A percentile compares a stretch with the other conserved stretches of the same genome.
Conservation (phyloP, 2,113 vertebrate genomes). For the Scartelaos histophorus region DNA sequence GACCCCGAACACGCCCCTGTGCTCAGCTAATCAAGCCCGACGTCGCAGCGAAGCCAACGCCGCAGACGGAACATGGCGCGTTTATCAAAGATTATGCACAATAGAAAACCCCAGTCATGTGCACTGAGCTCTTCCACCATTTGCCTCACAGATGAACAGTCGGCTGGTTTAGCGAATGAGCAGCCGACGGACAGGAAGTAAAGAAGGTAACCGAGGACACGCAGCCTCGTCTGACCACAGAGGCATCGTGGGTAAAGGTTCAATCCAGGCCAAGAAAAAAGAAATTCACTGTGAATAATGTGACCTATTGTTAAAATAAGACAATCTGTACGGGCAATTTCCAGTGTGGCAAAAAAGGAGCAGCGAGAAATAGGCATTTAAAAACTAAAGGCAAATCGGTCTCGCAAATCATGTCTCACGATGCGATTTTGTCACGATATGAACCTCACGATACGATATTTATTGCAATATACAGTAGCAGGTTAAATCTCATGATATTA, state of each 20-base stretch:
- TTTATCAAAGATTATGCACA: conserved; percentile 57
- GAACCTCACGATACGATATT: too few relatives aligned
- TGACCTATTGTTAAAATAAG: not conserved
- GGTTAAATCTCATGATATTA: too few relatives aligned
- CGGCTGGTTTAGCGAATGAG: conserved; percentile 17
- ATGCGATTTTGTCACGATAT: too few relatives aligned
- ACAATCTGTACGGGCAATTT: too few relatives aligned
- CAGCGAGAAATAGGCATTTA: too few relatives aligned
- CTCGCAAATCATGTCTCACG: too few relatives aligned
- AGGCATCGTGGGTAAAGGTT: not conserved
- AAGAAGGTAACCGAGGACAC: not conserved
- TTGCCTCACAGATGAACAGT: not conserved
- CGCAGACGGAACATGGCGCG: conserved; percentile 52
- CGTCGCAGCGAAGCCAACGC: conserved; percentile 46
- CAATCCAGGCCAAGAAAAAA: not conserved
- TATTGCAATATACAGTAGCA: too few relatives aligned
- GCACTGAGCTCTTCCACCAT: conserved; percentile 20
- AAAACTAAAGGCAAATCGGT: too few relatives aligned
- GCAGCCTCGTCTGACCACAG: conserved; percentile 9
- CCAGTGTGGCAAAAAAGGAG: too few relatives aligned
- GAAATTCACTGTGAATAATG: conserved; percentile 6
- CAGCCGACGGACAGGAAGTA: not conserved
- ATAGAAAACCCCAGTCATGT: conserved; percentile 26
- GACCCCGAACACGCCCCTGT: not conserved
- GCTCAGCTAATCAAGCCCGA: conserved; percentile 32